Evolutionary conservation across 2,113 vertebrate genomes (phyloP), one percentile per base, ranked within the genome.

Genomic region (Motacilla tschutschensis): DNA sequence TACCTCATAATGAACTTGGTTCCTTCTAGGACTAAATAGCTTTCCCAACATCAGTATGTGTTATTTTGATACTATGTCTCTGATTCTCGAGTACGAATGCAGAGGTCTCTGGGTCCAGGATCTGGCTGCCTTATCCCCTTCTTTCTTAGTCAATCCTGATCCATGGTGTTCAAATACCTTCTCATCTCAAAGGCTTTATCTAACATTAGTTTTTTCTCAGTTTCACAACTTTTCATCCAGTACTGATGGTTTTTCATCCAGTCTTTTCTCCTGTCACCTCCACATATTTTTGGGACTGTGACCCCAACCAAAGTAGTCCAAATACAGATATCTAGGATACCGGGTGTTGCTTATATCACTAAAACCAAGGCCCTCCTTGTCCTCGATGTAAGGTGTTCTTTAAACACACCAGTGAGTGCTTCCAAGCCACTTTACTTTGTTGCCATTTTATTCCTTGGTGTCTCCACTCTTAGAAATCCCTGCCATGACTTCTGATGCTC

Each of bases 331-430:
- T 36, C 19, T n/a, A 31, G 41, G 54, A 36, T 22, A 55, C 26
- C 22, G 38, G 12, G 19, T 76, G 21, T 46, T 0, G 0, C 36
- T 54, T 51, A n/a, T 2, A 3, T 25, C 40, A 18, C 28, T 38
- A 6, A 28, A 44, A 63, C 28, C 26, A 87, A 71, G 25, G 40
- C 10, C 8, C 46, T 54, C 60, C 35, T 55, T 51, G 41, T 44
- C 31, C 31, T 25, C 64, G 7, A 33, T 64, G 25, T 1, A 2
- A 91, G 41, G 9, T 41, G 9, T n/a, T 55, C n/a, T 78, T 86
- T 62, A 48, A 40, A 77, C 43, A 44, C 8, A 55, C 35, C 44
- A 47, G 3, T 13, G 44, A 41, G 12, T 50, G 4, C 29, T 81
- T 55, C 53, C 54, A 70, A 67, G 48, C 18, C n/a, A 54, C 24